Evolutionary conservation across 2,113 vertebrate genomes (phyloP).

Genomic region (Corythornis vintsioides): DNA sequence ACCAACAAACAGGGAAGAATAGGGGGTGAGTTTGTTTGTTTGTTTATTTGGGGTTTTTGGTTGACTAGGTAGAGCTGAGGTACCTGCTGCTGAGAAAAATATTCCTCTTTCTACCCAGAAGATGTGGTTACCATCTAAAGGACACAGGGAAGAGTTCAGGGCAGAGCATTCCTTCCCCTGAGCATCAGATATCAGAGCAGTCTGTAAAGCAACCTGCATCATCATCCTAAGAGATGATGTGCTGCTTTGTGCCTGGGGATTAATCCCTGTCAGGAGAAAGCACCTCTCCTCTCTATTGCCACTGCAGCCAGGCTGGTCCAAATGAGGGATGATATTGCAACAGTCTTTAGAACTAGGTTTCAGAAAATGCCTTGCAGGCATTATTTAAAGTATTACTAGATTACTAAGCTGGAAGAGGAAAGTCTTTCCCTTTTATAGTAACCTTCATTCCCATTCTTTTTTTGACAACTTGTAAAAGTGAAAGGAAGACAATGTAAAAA

Average conservation of each 20-base stretch:
- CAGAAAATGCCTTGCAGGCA: background rate
- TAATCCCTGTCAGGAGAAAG: background rate
- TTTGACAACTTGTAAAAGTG: background rate
- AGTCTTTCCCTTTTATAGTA: background rate
- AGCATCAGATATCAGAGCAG: background rate
- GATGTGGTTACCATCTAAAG: background rate
- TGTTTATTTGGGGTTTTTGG: background rate
- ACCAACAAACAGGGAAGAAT: background rate
- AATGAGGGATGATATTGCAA: background rate
- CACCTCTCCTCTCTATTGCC: background rate
- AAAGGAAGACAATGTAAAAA: background rate
- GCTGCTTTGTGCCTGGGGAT: background rate
- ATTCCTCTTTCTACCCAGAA: background rate
- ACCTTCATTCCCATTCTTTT: background rate
- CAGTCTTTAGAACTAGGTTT: background rate
- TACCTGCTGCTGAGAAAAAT: background rate
- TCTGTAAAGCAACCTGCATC: background rate
- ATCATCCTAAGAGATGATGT: background rate
- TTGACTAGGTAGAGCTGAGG: background rate
- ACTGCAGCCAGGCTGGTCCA: background rate
- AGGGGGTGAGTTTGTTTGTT: background rate
- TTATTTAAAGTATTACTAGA: background rate
- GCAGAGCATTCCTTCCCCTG: background rate
- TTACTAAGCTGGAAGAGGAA: background rate
- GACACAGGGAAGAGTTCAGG: background rate